Conservation (phyloP, 2,113 vertebrate species). For the Rhombomys opimus region DNA sequence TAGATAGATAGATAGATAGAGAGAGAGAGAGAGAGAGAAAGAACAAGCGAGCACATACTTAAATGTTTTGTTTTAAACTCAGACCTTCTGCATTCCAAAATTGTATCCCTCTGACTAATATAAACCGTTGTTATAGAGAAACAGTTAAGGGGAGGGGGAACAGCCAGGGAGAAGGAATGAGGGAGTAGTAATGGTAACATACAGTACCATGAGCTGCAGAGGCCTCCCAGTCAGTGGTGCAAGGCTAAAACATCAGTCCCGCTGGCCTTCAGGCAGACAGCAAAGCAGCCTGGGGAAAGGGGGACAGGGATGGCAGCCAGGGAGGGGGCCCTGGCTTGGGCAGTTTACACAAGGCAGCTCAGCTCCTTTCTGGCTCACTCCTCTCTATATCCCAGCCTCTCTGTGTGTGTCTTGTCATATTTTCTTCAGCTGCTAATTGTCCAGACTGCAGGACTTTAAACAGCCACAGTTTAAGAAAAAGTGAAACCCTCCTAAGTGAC, state of each 20-base stretch:
- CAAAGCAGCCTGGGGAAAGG: conserved; percentile 70
- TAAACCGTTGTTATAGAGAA: conserved; percentile 84
- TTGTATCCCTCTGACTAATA: conserved; percentile 81
- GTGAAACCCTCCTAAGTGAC: conserved; percentile 95
- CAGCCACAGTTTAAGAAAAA: conserved; percentile 92
- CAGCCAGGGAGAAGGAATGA: conserved; percentile 91
- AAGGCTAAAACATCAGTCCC: conserved; percentile 89
- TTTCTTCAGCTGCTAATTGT: conserved; percentile 95
- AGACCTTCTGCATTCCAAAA: conserved; percentile 78
- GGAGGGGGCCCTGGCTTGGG: conserved; percentile 71
- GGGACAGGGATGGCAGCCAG: conserved; percentile 55
- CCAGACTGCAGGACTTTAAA: conserved; percentile 90
- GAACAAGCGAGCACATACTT: not conserved
- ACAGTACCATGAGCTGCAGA: conserved; percentile 96
- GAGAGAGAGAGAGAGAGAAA: not conserved
- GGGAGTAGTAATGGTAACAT: conserved; percentile 97
- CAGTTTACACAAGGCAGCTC: conserved; percentile 85
- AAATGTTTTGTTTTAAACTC: conserved; percentile 71
- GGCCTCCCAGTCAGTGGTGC: conserved; percentile 90
- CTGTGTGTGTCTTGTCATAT: conserved; percentile 92
- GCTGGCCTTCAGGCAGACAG: conserved; percentile 86
- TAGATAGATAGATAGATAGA: accelerated
- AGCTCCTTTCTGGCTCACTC: conserved; percentile 86
- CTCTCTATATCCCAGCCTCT: conserved; percentile 86
- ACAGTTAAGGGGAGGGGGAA: conserved; percentile 75